These are phyloP conservation scores for Pachyrhynchus sulphureomaculatus DNA, from an alignment of 1,140 invertebrate species.

Conservation along the genomic window DNA sequence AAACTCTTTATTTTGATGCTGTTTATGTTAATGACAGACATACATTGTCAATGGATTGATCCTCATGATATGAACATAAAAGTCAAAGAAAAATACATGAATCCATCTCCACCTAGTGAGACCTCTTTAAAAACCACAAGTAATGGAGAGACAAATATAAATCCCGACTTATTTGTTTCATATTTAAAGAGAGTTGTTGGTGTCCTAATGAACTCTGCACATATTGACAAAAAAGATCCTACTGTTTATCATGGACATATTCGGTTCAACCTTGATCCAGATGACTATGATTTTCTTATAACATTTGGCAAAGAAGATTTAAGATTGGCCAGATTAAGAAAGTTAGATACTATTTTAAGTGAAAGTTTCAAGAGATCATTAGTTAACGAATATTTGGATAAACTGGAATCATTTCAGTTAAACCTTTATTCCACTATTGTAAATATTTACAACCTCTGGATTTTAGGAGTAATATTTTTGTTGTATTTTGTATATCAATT, in stretches of 20 bases:
- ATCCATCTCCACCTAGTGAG: neutral
- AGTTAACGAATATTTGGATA: constrained; percentile 14
- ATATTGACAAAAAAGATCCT: constrained; percentile 11
- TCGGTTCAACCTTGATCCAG: constrained; percentile 14
- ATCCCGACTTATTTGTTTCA: neutral
- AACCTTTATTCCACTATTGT: constrained; percentile 9
- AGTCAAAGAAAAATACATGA: constrained; percentile 20
- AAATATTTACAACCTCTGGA: constrained; percentile 17
- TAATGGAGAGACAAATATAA: neutral
- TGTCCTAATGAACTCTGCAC: constrained; percentile 16
- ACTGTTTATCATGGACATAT: constrained; percentile 17
- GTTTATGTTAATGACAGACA: too few species aligned
- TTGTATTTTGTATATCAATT: constrained; percentile 21
- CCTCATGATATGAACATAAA: constrained; percentile 33
- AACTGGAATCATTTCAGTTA: constrained; percentile 2
- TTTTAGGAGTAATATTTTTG: constrained; percentile 8
- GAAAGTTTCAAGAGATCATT: constrained; percentile 17
- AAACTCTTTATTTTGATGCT: too few species aligned
- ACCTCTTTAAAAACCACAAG: neutral
- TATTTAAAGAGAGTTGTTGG: constrained; percentile 23
- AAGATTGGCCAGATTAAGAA: constrained; percentile 19
- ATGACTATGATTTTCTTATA: constrained; percentile 23
- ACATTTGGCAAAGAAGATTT: constrained; percentile 20
- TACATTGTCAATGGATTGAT: constrained; percentile 21
- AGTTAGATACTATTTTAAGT: constrained; percentile 29